These are phyloP conservation scores for Vanessa cardui DNA, from an alignment of 2,888 invertebrate species.

Conservation along the genomic window DNA sequence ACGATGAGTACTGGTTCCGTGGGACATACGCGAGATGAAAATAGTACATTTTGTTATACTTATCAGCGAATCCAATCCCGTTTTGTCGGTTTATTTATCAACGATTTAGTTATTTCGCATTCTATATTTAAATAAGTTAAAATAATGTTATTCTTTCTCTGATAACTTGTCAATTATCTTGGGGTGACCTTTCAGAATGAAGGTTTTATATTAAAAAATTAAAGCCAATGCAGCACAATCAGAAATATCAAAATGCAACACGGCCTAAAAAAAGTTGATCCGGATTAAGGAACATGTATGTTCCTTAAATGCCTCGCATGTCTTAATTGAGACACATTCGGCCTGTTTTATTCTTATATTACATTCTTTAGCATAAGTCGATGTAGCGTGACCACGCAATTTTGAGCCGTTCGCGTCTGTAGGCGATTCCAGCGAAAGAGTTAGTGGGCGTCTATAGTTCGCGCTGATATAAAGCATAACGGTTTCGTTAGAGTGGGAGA, in stretches of 20 bases:
- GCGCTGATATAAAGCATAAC: constrained; percentile 45
- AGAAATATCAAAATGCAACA: constrained; percentile 12
- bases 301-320: constrained; percentile 20
- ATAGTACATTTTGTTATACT: constrained; percentile 23
- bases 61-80: constrained; percentile 4
- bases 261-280: constrained; percentile 19
- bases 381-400: constrained; percentile 47
- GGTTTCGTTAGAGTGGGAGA: constrained; percentile 44
- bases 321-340: constrained; percentile 42
- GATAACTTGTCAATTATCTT: not conserved
- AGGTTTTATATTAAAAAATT: not conserved
- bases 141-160: not conserved
- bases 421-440: constrained; percentile 56
- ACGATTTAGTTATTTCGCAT: not conserved
- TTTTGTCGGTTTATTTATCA: constrained; percentile 4
- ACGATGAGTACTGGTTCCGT: constrained; percentile 28
- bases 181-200: too few relatives aligned
- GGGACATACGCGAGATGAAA: constrained; percentile 22
- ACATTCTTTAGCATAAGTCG: constrained; percentile 35
- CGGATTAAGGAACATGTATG: constrained; percentile 19
- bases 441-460: constrained; percentile 55
- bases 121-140: not conserved
- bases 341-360: constrained; percentile 28
- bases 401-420: constrained; percentile 45
- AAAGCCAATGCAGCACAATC: not conserved